Base-by-base conservation (phyloP, 1,140 invertebrate genomes). In the Calliopsis andreniformis region DNA sequence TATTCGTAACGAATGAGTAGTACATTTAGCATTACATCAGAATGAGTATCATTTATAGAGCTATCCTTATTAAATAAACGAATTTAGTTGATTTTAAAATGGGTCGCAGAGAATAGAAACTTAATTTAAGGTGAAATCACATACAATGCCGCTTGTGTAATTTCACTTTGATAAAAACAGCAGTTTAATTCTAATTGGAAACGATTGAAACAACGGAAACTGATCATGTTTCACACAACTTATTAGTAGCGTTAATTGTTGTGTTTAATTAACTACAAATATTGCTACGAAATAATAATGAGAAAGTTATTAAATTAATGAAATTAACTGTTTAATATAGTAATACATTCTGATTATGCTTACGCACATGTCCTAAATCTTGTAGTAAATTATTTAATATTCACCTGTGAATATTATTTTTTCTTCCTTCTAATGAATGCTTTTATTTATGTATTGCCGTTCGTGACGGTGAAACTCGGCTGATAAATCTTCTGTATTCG, bases 321-420 rank as follows among this genome's bases (percentile, higher is more conserved):
- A 86, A 81, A 86, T 78, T 86, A 86, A 81, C 84, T 84, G 86
- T 84, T 86, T 86, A 87, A 84, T 83, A 79, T 85, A 84, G 79
- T 79, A 79, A 75, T 78, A 78, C 49, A 78, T 78, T 67, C 53
- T 55, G 84, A 75, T 82, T 83, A 83, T 79, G 73, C 66, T 86
- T 86, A 84, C 73, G 82, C 84, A 84, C 84, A 84, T 86, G 76
- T 43, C 80, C 47, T 76, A 78, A 42, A 68, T 51, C 72, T 69
- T 73, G 45, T 86, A 87, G 68, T 84, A 82, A 86, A 86, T 87
- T 87, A 87, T 87, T 87, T 84, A 84, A 78, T 47, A 45, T 63
- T 78, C 3, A 16, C 25, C n/a, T 10, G 39, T 18, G n/a, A n/a
- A n/a, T n/a, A n/a, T n/a, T n/a, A n/a, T n/a, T n/a, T n/a, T n/a